These are phyloP conservation scores for Tretioscincus oriximinensis DNA, from an alignment of 2,113 vertebrate genomes.

Conservation along the genomic window DNA sequence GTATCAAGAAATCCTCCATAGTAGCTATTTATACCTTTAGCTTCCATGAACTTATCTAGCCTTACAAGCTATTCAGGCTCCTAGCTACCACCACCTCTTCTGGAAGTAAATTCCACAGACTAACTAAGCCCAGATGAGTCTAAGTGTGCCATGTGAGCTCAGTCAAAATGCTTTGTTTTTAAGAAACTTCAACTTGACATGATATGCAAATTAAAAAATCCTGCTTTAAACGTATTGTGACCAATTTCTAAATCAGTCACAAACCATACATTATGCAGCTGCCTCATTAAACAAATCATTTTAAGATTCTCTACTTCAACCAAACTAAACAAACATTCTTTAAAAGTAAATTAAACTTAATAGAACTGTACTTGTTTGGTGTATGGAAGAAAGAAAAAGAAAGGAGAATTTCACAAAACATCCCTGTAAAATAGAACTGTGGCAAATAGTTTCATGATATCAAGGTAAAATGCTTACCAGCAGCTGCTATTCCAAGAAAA, in stretches of 20 bases:
- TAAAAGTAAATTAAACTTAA: background rate
- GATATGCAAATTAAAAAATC: background rate
- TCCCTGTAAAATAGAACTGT: background rate
- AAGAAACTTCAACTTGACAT: background rate
- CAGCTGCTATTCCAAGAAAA: constrained; percentile 90
- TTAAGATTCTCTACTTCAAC: background rate
- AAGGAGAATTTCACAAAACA: background rate
- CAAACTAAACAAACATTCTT: background rate
- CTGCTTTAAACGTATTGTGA: background rate
- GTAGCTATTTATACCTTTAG: no score
- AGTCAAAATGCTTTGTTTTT: background rate
- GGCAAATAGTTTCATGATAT: background rate
- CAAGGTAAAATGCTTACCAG: constrained; percentile 80
- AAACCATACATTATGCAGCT: background rate
- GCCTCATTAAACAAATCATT: background rate
- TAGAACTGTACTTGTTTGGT: no score
- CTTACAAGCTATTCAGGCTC: no score
- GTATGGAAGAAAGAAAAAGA: background rate
- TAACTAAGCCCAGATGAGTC: background rate
- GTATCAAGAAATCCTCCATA: no score
- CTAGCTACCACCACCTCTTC: no score
- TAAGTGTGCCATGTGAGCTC: background rate
- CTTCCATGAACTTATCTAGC: no score
- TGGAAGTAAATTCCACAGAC: background rate
- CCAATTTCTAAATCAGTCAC: background rate